Conservation (phyloP, 2,888 invertebrate genomes). For the Caradrina kadenii region DNA sequence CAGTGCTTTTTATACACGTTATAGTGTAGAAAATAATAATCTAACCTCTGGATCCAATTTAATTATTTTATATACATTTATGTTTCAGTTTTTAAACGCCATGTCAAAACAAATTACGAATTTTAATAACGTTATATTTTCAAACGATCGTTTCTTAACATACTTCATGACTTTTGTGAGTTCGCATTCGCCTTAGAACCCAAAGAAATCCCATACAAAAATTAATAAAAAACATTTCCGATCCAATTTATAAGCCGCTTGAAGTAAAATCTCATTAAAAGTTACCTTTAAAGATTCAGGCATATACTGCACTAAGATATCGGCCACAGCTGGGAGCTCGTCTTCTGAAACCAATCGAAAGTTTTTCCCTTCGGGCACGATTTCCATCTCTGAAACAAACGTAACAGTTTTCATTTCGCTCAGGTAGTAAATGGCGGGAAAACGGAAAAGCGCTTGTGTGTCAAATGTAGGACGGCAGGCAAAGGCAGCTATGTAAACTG, state of each 20-base stretch:
- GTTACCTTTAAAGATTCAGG: slow-evolving; percentile 96
- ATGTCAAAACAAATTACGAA: background rate
- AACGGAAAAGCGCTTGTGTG: slow-evolving; percentile 26
- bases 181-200: background rate
- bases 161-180: background rate
- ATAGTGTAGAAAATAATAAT: no score
- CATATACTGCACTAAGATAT: slow-evolving; percentile 94
- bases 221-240: slow-evolving; percentile 12
- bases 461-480: slow-evolving; percentile 15
- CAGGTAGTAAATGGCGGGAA: slow-evolving; percentile 28
- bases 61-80: no score
- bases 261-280: slow-evolving; percentile 48
- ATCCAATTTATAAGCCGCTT: slow-evolving; percentile 9
- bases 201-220: background rate
- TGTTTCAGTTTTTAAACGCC: background rate
- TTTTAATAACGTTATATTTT: background rate
- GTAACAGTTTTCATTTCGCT: slow-evolving; percentile 42
- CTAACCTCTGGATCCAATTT: no score
- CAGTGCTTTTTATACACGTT: no score
- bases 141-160: background rate
- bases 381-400: slow-evolving; percentile 94
- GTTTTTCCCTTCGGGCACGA: slow-evolving; percentile 96
- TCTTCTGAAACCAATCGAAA: slow-evolving; percentile 96
- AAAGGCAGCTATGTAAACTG: slow-evolving; percentile 33
- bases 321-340: slow-evolving; percentile 95